A percentile compares a stretch with the other conserved stretches of the same genome.
Evolutionary conservation across 2,113 vertebrate genomes (phyloP).

Genomic region (Phrynosoma blainvillii): DNA sequence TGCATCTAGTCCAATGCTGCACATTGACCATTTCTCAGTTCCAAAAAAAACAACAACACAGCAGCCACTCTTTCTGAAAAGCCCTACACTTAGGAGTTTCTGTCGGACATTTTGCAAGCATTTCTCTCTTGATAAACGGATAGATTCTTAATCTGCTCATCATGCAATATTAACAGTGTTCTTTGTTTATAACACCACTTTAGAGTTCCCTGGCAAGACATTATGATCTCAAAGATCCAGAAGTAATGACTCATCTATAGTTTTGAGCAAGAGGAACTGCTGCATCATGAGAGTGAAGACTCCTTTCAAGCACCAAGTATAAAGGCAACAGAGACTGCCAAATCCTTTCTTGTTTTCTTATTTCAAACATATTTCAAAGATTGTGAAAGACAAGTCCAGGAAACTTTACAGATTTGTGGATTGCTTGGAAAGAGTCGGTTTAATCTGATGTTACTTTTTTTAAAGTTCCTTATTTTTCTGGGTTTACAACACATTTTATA

Average conservation of each 20-base stretch:
- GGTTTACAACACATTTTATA: constrained; percentile 4
- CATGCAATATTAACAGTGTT: not conserved
- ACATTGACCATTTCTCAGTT: not conserved
- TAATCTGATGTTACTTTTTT: not conserved
- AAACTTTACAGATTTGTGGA: constrained; percentile 28
- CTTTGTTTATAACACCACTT: constrained; percentile 43
- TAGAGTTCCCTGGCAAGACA: constrained; percentile 11
- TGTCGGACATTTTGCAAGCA: not conserved
- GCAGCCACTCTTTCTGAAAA: not conserved
- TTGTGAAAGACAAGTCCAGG: not conserved
- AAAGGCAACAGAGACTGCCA: not conserved
- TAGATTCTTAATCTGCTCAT: not conserved
- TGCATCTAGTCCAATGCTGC: not conserved
- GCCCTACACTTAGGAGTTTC: not conserved
- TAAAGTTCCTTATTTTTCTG: constrained; percentile 3
- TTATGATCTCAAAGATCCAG: constrained; percentile 23
- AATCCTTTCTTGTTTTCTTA: constrained; percentile 5
- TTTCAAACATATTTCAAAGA: not conserved
- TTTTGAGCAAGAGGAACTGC: constrained; percentile 11
- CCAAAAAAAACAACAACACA: not conserved
- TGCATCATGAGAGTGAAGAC: constrained; percentile 1
- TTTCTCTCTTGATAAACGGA: not conserved
- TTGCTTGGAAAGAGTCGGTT: not conserved
- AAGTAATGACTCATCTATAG: not conserved
- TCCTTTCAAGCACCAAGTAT: not conserved